phyloP scores from a whole-genome alignment of 1,140 invertebrate species.

The Luehdorfia chinensis region DNA sequence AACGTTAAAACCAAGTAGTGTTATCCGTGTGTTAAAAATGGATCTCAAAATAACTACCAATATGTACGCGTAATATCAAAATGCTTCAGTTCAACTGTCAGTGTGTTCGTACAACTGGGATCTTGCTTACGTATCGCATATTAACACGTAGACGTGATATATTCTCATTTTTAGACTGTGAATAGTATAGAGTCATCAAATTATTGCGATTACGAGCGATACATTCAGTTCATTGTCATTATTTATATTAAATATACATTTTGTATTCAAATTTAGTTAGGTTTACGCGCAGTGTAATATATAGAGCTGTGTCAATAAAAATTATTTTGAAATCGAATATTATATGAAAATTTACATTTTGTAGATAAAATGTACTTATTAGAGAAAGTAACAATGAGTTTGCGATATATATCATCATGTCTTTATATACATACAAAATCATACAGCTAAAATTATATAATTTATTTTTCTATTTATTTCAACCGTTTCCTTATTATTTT shows the following conservation, averaged over 20 bases:
- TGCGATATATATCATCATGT: not conserved
- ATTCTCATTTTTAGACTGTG: constrained; percentile 48
- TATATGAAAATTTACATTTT: constrained; percentile 6
- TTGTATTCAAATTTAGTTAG: constrained; percentile 16
- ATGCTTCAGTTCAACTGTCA: too few species aligned
- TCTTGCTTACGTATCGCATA: constrained; percentile 47
- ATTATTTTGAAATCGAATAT: constrained; percentile 13
- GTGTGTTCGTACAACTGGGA: constrained; percentile 28
- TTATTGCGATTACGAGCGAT: constrained; percentile 44
- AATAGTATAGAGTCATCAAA: constrained; percentile 49
- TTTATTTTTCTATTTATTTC: constrained; percentile 13
- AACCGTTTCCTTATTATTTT: not conserved
- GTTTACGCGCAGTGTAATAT: not conserved
- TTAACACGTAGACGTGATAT: constrained; percentile 32
- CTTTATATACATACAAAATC: constrained; percentile 5
- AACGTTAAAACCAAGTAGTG: constrained; percentile 4
- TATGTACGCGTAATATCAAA: constrained; percentile 32
- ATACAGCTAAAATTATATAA: not conserved
- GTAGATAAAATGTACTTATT: constrained; percentile 19
- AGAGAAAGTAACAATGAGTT: constrained; percentile 6
- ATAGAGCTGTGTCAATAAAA: constrained; percentile 6
- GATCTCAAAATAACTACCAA: constrained; percentile 51
- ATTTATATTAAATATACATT: constrained; percentile 21
- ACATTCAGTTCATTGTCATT: not conserved
- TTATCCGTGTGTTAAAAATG: constrained; percentile 19